Percentiles rank a stretch among this genome's conserved stretches.
These are phyloP conservation scores for Pemphredon lugubris DNA, from an alignment of 2,888 invertebrate species.

Conservation along the genomic window DNA sequence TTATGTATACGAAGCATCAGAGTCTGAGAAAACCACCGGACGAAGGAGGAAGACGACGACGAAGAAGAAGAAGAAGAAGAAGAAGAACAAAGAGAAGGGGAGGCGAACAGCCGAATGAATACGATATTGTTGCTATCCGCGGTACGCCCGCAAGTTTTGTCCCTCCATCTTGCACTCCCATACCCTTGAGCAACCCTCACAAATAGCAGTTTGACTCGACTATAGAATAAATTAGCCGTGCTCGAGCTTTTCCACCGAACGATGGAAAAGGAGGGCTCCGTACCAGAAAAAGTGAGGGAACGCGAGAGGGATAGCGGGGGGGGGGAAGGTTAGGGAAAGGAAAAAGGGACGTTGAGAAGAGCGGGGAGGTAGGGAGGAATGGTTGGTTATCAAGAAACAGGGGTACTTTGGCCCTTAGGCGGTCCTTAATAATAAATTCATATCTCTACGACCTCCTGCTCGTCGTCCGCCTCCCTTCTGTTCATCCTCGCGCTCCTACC, in stretches of 20 bases:
- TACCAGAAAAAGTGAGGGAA: slow-evolving; percentile 18
- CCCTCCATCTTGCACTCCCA: slow-evolving; percentile 8
- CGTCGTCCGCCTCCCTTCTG: slow-evolving; percentile 55
- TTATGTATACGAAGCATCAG: slow-evolving; percentile 61
- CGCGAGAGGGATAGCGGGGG: slow-evolving; percentile 7
- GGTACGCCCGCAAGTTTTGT: slow-evolving; percentile 54
- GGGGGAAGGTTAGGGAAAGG: background rate
- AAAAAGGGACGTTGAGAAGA: slow-evolving; percentile 24
- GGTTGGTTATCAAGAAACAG: slow-evolving; percentile 74
- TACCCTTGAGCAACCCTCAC: slow-evolving; percentile 41
- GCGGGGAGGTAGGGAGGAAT: slow-evolving; percentile 36
- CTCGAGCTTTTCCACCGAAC: slow-evolving; percentile 38
- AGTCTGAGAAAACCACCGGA: slow-evolving; percentile 26
- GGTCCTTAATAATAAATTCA: slow-evolving; percentile 80
- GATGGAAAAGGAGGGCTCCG: slow-evolving; percentile 8
- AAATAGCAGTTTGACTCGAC: slow-evolving; percentile 65
- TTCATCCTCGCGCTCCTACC: slow-evolving; percentile 37
- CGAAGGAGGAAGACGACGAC: slow-evolving; percentile 2
- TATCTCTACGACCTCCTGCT: slow-evolving; percentile 73
- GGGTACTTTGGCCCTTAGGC: slow-evolving; percentile 76
- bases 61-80: slow-evolving; percentile 22
- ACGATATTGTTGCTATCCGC: slow-evolving; percentile 67
- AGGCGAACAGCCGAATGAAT: slow-evolving; percentile 63
- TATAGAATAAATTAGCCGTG: slow-evolving; percentile 72
- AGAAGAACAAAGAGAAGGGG: slow-evolving; percentile 4